Evolutionary conservation across 2,797 vertebrate genomes (phyloP), one percentile per base, ranked within the genome.

Genomic region (Hephaestus fuliginosus): DNA sequence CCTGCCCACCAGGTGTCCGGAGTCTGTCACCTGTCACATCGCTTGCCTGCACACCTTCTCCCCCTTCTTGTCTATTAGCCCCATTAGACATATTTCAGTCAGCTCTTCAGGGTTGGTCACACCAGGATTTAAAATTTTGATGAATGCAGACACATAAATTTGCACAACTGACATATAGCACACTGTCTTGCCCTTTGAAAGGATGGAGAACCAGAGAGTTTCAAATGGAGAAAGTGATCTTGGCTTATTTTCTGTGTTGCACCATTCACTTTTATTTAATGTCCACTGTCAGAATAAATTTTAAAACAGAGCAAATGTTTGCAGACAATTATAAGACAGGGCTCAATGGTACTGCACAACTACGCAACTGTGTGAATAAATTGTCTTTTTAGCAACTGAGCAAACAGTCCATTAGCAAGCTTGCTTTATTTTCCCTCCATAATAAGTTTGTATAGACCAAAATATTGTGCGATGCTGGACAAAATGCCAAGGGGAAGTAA

Each of bases 1-100:
- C 85, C 79, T 87, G 75, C 55, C 64, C 89, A 80, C 74, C 36
- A 81, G 83, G 67, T 65, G 84, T 46, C 78, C 5, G 7, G 17
- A 52, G 46, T 61, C 22, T 61, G n/a, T 48, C 66, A 63, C 30
- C 48, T 76, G 36, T 60, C n/a, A 3, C 18, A 9, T 57, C 43
- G 36, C 33, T 15, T 63, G 62, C 3, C 15, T 28, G 22, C 39
- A 28, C 33, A 73, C 28, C 52, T 20, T 41, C 55, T 13, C 30
- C 17, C 64, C 20, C 49, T 33, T 30, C 6, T 25, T 25, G 25
- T 12, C 33, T 2, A 12, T 18, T 11, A 55, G 15, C 10, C 11
- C 28, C 3, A 14, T 18, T n/a, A 25, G 5, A 17, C 14, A 53
- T n/a, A 6, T 1, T 28, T 56, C 15, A 51, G 63, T 48, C 12